These are phyloP conservation scores for Sciurus carolinensis DNA, from an alignment of 2,797 vertebrate species.

Conservation along the genomic window DNA sequence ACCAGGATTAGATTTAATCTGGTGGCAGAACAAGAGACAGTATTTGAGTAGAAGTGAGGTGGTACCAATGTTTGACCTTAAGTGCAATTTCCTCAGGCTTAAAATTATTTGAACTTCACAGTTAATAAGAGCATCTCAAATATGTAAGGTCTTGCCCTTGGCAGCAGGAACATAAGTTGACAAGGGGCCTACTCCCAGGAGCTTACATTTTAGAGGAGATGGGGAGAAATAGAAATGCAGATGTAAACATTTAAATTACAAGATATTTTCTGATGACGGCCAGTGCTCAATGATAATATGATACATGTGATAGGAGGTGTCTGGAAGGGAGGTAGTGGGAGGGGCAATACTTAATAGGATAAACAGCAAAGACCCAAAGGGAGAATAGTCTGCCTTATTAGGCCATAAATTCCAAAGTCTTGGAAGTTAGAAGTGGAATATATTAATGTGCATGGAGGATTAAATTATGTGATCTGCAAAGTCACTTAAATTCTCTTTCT, in stretches of 20 bases:
- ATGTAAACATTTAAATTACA: background rate
- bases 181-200: background rate
- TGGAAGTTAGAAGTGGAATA: background rate
- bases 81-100: background rate
- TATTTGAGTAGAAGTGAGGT: no score
- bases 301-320: fast-evolving
- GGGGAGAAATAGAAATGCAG: background rate
- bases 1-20: no score
- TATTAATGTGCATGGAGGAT: background rate
- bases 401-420: background rate
- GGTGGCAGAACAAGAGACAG: background rate
- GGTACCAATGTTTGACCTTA: background rate
- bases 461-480: background rate
- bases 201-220: background rate
- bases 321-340: no score
- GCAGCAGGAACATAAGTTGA: fast-evolving
- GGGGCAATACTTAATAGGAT: background rate
- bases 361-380: background rate
- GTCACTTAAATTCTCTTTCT: conserved; percentile 11
- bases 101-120: background rate
- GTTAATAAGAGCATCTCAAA: no score
- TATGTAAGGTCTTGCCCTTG: fast-evolving
- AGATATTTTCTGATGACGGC: no score
- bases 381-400: background rate
- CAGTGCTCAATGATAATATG: background rate